Base-by-base conservation (phyloP, 2,797 vertebrate species). In the Pygocentrus nattereri region DNA sequence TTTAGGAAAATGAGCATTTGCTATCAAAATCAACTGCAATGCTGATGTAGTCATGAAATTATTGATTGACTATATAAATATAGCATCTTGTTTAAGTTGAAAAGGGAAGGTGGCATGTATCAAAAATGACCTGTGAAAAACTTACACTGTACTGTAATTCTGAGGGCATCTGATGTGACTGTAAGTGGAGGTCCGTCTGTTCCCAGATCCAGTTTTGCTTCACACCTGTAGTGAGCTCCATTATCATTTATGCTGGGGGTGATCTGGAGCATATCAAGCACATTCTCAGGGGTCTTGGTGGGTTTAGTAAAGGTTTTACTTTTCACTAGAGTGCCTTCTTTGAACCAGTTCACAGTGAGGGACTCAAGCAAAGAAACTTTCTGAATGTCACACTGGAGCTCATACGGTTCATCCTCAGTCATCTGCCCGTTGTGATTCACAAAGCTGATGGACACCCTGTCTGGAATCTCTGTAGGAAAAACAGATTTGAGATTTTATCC, bases 311-410 rank as follows among this genome's bases (percentile, higher is more conserved):
- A 74, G 12, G 0, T 81, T 0, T 6, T 5, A 12, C 0, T 0
- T 4, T 0, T 0, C 0, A 41, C 54, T 1, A 16, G 73, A 0
- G 2, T 0, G 16, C 12, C 85, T 76, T 50, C 78, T 88, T 84
- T 82, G 82, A 87, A 91, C 93, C 92, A 94, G 2, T 0, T 90
- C 56, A 94, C 74, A 68, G 0, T 81, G 52, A 94, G 84, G 1
- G 82, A 78, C 5, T 34, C 11, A n/a, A 78, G 67, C 38, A 92
- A 92, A 83, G 89, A 90, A 86, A 93, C 89, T 6, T 86, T 41
- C 30, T 3, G 6, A 73, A 94, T 30, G 10, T 86, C 0, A 82
- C 92, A 94, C 4, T 0, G n/a, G 38, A 94, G 78, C 13, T 0
- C 0, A 34, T 80, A 78, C 11, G 73, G 2, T 4, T 0, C 34